phyloP scores from a whole-genome alignment of 2,888 invertebrate genomes.

The Drosophila cracens region DNA sequence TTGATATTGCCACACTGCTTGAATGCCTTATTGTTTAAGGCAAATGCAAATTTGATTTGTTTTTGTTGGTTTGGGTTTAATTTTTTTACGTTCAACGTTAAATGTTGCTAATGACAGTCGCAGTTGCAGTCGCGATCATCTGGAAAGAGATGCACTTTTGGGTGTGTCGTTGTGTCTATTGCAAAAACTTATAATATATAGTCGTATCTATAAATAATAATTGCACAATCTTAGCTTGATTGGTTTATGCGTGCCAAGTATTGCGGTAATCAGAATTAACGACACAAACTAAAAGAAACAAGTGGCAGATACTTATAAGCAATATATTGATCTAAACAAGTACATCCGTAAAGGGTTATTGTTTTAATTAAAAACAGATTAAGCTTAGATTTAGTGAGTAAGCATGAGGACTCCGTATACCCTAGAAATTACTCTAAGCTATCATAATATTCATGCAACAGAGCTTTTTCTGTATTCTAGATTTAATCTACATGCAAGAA shows the following conservation, averaged over 20 bases:
- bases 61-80: constrained; percentile 7
- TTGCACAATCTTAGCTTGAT: constrained; percentile 45
- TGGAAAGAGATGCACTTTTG: constrained; percentile 51
- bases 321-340: background rate
- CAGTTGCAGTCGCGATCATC: constrained; percentile 33
- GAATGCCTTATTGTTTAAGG: constrained; percentile 58
- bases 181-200: constrained; percentile 4
- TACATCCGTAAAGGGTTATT: background rate
- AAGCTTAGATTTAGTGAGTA: background rate
- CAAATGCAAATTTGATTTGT: constrained; percentile 51
- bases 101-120: constrained; percentile 59
- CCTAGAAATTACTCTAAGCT: background rate
- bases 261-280: constrained; percentile 12
- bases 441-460: background rate
- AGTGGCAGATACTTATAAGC: background rate
- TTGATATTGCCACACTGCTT: constrained; percentile 48
- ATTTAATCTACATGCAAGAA: background rate
- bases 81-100: constrained; percentile 31
- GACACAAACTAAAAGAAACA: background rate
- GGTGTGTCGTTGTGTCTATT: constrained; percentile 47
- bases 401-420: background rate
- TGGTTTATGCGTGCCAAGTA: constrained; percentile 27
- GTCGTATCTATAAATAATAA: constrained; percentile 49
- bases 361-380: background rate
- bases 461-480: background rate